Evolutionary conservation across 2,888 invertebrate species (phyloP).

Genomic region (Crepidodera aurea): DNA sequence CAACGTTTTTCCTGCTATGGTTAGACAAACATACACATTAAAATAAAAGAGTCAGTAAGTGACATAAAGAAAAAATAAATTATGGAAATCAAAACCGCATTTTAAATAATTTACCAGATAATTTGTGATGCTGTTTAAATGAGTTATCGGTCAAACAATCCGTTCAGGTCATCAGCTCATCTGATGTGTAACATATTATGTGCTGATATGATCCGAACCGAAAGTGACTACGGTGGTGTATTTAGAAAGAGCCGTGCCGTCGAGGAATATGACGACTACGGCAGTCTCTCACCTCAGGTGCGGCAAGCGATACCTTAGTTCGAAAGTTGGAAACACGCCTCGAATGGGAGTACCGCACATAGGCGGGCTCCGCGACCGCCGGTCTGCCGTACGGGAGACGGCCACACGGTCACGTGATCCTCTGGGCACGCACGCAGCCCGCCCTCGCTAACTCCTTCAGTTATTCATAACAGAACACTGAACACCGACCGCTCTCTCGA

Average conservation of each 20-base stretch:
- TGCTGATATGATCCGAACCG: too few species aligned
- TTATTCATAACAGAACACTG: constrained; percentile 36
- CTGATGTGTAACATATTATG: too few species aligned
- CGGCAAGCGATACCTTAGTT: constrained; percentile 29
- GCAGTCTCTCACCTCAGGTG: constrained; percentile 27
- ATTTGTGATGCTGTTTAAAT: too few species aligned
- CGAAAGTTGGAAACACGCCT: constrained; percentile 47
- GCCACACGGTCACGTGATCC: constrained; percentile 62
- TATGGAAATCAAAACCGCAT: too few species aligned
- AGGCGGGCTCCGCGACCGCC: constrained; percentile 46
- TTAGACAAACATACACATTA: too few species aligned
- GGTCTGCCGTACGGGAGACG: constrained; percentile 46
- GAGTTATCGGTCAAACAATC: too few species aligned
- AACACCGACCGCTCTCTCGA: constrained; percentile 29
- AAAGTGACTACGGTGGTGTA: too few species aligned
- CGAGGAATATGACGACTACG: not conserved
- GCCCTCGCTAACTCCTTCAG: constrained; percentile 60
- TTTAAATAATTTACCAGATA: too few species aligned
- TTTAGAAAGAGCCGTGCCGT: not conserved
- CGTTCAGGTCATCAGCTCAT: too few species aligned
- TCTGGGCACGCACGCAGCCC: constrained; percentile 63
- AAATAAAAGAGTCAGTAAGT: too few species aligned
- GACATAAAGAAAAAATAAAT: too few species aligned
- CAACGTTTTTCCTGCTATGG: too few species aligned
- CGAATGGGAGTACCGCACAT: constrained; percentile 56